Percentiles rank a stretch among this genome's conserved stretches.
These are phyloP conservation scores for Otus sunia DNA, from an alignment of 2,113 vertebrate genomes.

Conservation along the genomic window DNA sequence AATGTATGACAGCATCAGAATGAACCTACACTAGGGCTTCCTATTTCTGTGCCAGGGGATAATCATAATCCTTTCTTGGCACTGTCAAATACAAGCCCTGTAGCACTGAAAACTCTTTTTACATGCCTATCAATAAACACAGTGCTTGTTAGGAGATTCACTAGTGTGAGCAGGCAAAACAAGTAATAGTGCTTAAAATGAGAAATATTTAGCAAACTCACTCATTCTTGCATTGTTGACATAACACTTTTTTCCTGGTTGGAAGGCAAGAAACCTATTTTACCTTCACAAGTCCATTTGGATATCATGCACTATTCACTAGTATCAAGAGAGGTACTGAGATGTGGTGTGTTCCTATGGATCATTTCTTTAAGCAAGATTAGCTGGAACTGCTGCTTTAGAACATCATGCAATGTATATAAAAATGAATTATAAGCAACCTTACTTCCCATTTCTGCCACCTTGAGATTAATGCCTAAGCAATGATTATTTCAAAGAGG, in stretches of 20 bases:
- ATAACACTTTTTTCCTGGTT: background rate
- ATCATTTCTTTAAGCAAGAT: background rate
- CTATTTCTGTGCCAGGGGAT: background rate
- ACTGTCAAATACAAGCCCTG: background rate
- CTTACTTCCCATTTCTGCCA: background rate
- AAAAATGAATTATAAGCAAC: background rate
- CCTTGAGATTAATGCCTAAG: background rate
- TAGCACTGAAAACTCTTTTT: background rate
- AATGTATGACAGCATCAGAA: background rate
- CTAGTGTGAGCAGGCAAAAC: accelerated
- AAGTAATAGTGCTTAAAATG: background rate
- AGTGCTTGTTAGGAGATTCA: background rate
- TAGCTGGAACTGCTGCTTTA: background rate
- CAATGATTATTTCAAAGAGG: background rate
- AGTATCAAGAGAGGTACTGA: background rate
- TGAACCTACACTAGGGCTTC: background rate
- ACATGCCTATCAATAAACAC: background rate
- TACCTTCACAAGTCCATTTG: background rate
- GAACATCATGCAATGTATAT: background rate
- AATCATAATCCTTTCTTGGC: background rate
- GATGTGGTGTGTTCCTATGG: background rate
- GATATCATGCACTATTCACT: background rate
- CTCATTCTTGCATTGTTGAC: background rate
- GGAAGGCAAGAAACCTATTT: background rate
- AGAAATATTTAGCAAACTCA: background rate